Percentiles rank a stretch among this genome's conserved stretches.
Evolutionary conservation across 2,797 vertebrate genomes (phyloP).

Genomic region (Acrossocheilus fasciatus): DNA sequence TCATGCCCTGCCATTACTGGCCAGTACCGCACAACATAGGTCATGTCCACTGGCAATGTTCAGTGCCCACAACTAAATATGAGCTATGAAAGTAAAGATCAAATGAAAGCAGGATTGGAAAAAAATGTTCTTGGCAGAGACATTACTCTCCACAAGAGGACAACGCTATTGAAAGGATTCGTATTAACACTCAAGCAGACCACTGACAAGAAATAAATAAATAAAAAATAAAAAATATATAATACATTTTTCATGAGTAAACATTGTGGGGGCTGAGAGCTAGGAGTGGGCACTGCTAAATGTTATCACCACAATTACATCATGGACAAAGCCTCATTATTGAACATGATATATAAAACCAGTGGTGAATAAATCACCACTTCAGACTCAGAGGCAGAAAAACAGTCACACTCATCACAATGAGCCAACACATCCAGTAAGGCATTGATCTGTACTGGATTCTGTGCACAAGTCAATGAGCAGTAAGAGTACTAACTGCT

Average conservation of each 20-base stretch:
- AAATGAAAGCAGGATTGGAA: neutral
- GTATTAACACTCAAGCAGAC: neutral
- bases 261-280: slow-evolving; percentile 25
- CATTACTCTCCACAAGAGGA: neutral
- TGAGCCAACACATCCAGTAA: neutral
- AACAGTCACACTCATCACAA: neutral
- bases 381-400: neutral
- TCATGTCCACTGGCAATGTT: neutral
- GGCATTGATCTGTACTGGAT: slow-evolving; percentile 40
- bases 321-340: neutral
- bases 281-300: neutral
- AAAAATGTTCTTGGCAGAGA: neutral
- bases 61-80: neutral
- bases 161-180: neutral
- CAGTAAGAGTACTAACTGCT: slow-evolving; percentile 21
- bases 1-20: neutral
- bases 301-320: slow-evolving; percentile 23
- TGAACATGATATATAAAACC: neutral
- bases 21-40: neutral
- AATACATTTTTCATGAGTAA: slow-evolving; percentile 30
- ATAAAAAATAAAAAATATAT: no score
- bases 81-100: neutral
- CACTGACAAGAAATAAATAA: neutral
- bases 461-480: slow-evolving; percentile 35
- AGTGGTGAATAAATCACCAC: neutral